Base-by-base conservation (phyloP, 2,113 vertebrate genomes). In the Clarias batrachus region DNA sequence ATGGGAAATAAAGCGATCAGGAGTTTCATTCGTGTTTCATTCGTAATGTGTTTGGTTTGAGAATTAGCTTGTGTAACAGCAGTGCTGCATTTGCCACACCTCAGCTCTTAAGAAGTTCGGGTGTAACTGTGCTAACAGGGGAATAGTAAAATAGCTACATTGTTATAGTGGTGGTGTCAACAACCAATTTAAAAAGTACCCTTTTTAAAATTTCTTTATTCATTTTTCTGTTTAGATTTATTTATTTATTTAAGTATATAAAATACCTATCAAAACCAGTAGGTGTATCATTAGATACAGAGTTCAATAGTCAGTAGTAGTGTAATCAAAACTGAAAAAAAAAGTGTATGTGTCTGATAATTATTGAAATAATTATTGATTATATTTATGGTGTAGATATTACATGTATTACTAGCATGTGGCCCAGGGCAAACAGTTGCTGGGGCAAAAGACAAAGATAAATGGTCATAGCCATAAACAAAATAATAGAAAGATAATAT, bases 1-100 rank as follows among this genome's bases (percentile, higher is more conserved):
- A 19, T 33, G 87, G 86, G 0, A 0, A 16, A 0, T 95, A 94
- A 94, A 92, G 76, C 14, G 0, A 77, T 14, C 78, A 78, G 25
- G 84, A 92, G 70, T 84, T 95, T 23, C 16, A 71, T 33, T 33
- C 12, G 0, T 48, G 27, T 41, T 37, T 48, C 4, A 63, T 25
- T 63, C 12, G 6, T 48, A 33, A 25, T 41, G 27, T 0, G 4
- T 48, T n/a, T 33, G 19, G 14, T 37, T 17, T 56, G 25, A 68
- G 25, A 27, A 37, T 11, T 73, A 4, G 57, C n/a, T 3, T 78
- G 25, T 57, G 54, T 54, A 52, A 12, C 71, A 74, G 71, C 57
- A 80, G 30, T 60, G 57, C 16, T 33, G 6, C 48, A 33, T 33
- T 79, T 30, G 14, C 12, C 54, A 59, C n/a, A 59, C 8, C 23